Evolutionary conservation across 2,113 vertebrate genomes (phyloP).

Genomic region (Pollimyrus isidori): DNA sequence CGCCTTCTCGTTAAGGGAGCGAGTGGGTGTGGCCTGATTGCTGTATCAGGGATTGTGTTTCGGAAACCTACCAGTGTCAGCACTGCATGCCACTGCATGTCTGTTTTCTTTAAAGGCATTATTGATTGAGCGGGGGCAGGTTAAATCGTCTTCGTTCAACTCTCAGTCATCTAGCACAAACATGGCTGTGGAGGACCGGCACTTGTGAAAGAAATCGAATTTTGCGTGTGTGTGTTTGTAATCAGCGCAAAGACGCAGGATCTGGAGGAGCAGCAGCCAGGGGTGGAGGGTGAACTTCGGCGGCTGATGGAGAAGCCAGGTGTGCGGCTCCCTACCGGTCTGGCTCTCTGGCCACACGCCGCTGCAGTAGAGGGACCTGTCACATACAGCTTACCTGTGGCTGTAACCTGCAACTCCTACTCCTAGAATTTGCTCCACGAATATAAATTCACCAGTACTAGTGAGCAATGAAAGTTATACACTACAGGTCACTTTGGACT

Average conservation of each 20-base stretch:
- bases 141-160: neutral
- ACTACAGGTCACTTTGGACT: neutral
- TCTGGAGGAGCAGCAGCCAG: constrained; percentile 79
- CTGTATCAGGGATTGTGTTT: constrained; percentile 38
- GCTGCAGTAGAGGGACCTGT: neutral
- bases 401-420: neutral
- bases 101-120: neutral
- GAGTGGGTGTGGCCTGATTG: neutral
- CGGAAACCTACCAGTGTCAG: neutral
- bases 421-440: neutral
- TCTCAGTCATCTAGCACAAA: neutral
- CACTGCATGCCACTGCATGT: neutral
- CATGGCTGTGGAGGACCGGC: neutral
- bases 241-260: constrained; percentile 78
- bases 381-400: neutral
- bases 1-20: neutral
- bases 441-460: neutral
- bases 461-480: neutral
- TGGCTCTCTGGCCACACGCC: neutral
- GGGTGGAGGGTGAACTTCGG: constrained; percentile 72
- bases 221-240: neutral
- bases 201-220: neutral
- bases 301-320: constrained; percentile 75
- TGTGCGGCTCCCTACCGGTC: constrained; percentile 32
- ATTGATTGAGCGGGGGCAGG: neutral